phyloP scores from a whole-genome alignment of 2,888 invertebrate genomes.

The Timema podura region DNA sequence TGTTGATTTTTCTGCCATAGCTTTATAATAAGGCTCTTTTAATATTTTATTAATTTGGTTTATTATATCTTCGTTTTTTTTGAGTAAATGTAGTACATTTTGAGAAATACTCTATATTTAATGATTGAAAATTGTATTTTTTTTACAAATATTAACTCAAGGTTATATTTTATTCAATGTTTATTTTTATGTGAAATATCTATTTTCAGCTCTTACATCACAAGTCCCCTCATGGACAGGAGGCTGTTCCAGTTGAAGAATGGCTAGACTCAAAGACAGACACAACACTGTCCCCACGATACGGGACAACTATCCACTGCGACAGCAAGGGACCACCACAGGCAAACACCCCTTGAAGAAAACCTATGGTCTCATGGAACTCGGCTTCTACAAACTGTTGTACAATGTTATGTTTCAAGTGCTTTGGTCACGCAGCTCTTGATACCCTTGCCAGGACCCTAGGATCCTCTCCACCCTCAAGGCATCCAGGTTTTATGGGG shows the following conservation, averaged over 20 bases:
- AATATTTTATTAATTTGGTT: too few species aligned
- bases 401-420: too few species aligned
- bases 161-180: background rate
- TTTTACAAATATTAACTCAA: background rate
- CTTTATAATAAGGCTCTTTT: too few species aligned
- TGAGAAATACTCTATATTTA: background rate
- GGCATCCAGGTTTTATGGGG: too few species aligned
- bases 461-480: too few species aligned
- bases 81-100: too few species aligned
- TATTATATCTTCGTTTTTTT: too few species aligned
- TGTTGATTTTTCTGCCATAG: too few species aligned
- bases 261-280: conserved; percentile 13
- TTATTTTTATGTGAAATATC: too few species aligned
- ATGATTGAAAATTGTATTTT: background rate
- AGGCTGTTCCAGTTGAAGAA: conserved; percentile 36
- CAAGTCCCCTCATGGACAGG: conserved; percentile 61
- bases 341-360: background rate
- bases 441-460: too few species aligned
- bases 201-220: conserved; percentile 60
- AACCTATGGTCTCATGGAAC: background rate
- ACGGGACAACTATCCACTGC: background rate
- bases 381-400: too few species aligned
- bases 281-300: background rate
- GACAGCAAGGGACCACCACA: background rate
- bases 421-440: too few species aligned